A percentile compares a stretch with the other conserved stretches of the same genome.
These are phyloP conservation scores for Orthonevra nobilis DNA, from an alignment of 2,888 invertebrate genomes.

Conservation along the genomic window DNA sequence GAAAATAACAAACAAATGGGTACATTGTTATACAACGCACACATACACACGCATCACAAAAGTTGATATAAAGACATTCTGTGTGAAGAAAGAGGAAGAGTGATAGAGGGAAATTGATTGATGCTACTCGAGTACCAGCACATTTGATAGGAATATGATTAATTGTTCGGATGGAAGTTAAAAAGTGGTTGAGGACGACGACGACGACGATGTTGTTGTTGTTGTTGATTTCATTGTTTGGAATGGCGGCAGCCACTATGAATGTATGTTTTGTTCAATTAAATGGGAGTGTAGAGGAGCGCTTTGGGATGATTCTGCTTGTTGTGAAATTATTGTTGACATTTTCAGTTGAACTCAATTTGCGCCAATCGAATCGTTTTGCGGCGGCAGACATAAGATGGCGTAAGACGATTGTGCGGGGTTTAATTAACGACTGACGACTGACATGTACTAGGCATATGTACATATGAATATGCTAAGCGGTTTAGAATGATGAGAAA, in stretches of 20 bases:
- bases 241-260: conserved; percentile 22
- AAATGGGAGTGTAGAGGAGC: conserved; percentile 36
- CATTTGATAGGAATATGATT: conserved; percentile 61
- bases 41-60: conserved; percentile 9
- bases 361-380: conserved; percentile 60
- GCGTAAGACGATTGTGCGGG: conserved; percentile 6
- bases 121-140: conserved; percentile 28
- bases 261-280: conserved; percentile 51
- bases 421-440: conserved; percentile 43
- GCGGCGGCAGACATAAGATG: conserved; percentile 9
- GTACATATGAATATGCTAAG: too few species aligned
- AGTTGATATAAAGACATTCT: conserved; percentile 11
- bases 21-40: conserved; percentile 47
- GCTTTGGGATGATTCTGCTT: conserved; percentile 1
- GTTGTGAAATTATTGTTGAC: conserved; percentile 55
- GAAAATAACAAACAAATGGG: conserved; percentile 7
- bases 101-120: conserved; percentile 69
- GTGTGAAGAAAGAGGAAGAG: conserved; percentile 36
- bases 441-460: too few species aligned
- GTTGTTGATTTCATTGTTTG: conserved; percentile 19
- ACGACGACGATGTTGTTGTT: conserved; percentile 1
- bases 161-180: conserved; percentile 64
- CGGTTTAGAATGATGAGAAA: too few species aligned
- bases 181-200: conserved; percentile 56
- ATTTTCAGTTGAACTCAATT: conserved; percentile 69